These are phyloP conservation scores for Leptobrachium ailaonicum DNA, from an alignment of 2,113 vertebrate genomes.

Conservation along the genomic window DNA sequence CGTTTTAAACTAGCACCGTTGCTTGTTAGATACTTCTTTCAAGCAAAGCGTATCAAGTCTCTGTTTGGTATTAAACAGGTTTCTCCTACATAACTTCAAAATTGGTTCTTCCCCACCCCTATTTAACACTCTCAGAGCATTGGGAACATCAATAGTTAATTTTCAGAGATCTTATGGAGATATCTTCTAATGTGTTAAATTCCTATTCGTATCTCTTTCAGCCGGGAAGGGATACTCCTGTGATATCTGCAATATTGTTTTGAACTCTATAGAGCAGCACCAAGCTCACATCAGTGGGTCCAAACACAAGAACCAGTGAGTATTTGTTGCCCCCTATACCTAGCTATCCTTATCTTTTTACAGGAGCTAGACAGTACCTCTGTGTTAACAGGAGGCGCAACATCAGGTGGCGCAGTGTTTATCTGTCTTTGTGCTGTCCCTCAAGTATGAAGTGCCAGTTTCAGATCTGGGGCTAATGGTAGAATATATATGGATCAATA, in stretches of 20 bases:
- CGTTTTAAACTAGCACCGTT: too few species aligned
- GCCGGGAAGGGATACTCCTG: conserved; percentile 91
- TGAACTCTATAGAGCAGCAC: conserved; percentile 97
- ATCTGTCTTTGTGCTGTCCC: too few species aligned
- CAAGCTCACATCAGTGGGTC: conserved; percentile 94
- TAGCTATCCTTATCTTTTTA: background rate
- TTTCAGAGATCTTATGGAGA: background rate
- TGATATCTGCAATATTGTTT: conserved; percentile 87
- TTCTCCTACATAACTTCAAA: too few species aligned
- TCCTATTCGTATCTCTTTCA: conserved; percentile 70
- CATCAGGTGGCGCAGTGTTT: too few species aligned
- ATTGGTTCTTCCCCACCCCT: too few species aligned
- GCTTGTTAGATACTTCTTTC: too few species aligned
- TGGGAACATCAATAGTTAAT: background rate
- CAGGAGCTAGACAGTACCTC: background rate
- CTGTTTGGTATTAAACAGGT: too few species aligned
- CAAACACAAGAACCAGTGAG: conserved; percentile 98
- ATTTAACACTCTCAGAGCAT: background rate
- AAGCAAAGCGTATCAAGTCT: too few species aligned
- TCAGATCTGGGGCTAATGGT: too few species aligned
- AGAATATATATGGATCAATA: too few species aligned
- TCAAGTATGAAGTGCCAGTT: too few species aligned
- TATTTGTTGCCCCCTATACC: conserved; percentile 50
- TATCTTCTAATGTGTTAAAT: conserved; percentile 3
- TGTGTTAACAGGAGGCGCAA: too few species aligned